A percentile compares a stretch with the other conserved stretches of the same genome.
Evolutionary conservation across 2,113 vertebrate genomes (phyloP).

Genomic region (Baryphthengus martii): DNA sequence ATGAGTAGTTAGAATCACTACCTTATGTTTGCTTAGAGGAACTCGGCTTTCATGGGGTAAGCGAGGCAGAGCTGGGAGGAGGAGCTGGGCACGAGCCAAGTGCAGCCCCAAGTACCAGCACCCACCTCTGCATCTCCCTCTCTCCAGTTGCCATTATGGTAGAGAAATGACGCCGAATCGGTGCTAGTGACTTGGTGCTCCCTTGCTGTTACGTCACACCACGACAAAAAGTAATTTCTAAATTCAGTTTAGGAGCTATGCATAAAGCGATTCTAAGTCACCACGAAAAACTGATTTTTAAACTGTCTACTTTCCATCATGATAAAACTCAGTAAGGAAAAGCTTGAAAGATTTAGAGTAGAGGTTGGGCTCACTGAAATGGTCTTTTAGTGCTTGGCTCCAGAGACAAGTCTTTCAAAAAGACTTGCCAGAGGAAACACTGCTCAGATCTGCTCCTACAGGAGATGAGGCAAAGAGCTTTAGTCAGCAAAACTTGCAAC

Average conservation of each 20-base stretch:
- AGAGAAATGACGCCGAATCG: rapidly evolving
- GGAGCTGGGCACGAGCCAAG: too few species aligned
- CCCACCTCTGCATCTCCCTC: background rate
- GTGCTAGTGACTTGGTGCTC: background rate
- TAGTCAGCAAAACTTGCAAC: rapidly evolving
- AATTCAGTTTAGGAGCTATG: too few species aligned
- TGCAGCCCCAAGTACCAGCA: background rate
- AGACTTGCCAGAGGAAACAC: background rate
- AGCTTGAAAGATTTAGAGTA: background rate
- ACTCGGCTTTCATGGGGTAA: background rate
- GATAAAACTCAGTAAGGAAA: background rate
- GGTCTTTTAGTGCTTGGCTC: background rate
- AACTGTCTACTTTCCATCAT: background rate
- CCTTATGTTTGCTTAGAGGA: background rate
- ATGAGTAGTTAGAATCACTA: background rate
- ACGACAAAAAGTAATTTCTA: too few species aligned
- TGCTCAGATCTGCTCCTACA: background rate
- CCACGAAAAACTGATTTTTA: background rate
- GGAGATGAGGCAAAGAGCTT: background rate
- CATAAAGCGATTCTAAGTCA: background rate
- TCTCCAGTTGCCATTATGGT: rapidly evolving
- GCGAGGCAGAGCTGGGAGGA: background rate
- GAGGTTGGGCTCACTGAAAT: background rate
- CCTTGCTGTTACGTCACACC: background rate
- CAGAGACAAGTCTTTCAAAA: background rate